Evolutionary conservation across 2,888 invertebrate species (phyloP).

Genomic region (Spisula subtruncata): DNA sequence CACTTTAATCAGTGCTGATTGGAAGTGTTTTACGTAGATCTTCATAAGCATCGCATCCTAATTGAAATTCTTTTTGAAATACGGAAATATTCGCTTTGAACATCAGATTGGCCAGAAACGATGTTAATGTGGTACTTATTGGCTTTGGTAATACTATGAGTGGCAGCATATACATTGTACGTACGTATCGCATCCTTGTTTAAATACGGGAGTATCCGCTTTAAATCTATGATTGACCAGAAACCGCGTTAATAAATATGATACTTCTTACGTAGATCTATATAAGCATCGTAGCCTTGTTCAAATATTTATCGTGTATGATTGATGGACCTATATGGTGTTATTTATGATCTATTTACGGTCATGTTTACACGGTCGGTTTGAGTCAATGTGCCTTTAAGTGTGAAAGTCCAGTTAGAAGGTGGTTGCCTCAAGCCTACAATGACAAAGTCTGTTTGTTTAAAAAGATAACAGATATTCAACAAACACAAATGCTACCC

Average conservation of each 20-base stretch:
- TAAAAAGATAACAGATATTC: conserved; percentile 3
- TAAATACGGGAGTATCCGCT: too few species aligned
- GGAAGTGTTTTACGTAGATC: too few species aligned
- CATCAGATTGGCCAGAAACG: too few species aligned
- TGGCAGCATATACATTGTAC: too few species aligned
- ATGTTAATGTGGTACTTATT: too few species aligned
- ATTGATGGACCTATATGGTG: not conserved
- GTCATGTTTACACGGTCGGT: not conserved
- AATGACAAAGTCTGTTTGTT: conserved; percentile 5
- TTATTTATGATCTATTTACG: not conserved
- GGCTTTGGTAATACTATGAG: too few species aligned
- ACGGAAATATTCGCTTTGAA: too few species aligned
- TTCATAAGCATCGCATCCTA: too few species aligned
- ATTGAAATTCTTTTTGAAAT: too few species aligned
- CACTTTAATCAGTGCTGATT: too few species aligned
- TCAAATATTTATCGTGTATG: not conserved
- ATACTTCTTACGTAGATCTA: not conserved
- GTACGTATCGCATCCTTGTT: too few species aligned
- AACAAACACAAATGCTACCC: not conserved
- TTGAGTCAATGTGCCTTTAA: conserved; percentile 26
- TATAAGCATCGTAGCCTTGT: not conserved
- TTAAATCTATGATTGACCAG: not conserved
- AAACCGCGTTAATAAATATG: not conserved
- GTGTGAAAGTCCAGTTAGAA: conserved; percentile 24
- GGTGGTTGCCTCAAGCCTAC: conserved; percentile 13